Evolutionary conservation across 1,140 invertebrate genomes (phyloP), one percentile per base, ranked within the genome.

Genomic region (Eumeta japonica): DNA sequence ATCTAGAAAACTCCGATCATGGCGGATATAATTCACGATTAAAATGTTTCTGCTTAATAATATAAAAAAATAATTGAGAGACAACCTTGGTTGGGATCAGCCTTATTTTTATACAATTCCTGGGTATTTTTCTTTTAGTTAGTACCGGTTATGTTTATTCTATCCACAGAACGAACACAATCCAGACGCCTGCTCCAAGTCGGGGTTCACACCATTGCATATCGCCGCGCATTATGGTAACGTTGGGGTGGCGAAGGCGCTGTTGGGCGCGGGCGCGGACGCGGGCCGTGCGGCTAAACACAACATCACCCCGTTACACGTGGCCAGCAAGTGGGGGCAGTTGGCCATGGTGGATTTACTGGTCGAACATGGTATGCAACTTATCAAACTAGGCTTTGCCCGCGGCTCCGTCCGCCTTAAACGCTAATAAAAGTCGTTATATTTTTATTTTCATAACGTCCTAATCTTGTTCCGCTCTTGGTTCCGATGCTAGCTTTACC

Each of bases 171-270:
- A 94, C 71, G 92, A 97, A 67, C 90, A 92, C 65, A 96, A 94
- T 75, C 92, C 93, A 1, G 94, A 98, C 68, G 87, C 94, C 29
- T 93, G 92, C 34, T 96, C 93, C 9, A 97, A 98, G 78, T 97
- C 92, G 58, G 95, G 96, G 1, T 99, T 99, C 64, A 99, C 96
- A 1, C 95, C 97, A 1, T 80, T 99, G 12, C 97, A 99, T 75
- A 98, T 98, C 55, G 94, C 96, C 15, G 89, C 95, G 13, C 97
- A 99, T 77, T 99, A 99, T 77, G 97, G 97, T 15, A 99, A 98
- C 73, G 89, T 92, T 53, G 90, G 90, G 62, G 94, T 99, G 43
- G 96, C 93, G 28, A 86, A 82, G 41, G 80, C 98, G 40, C 79
- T 99, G 29, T 83, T 98, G 20, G 85, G 92, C 24, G 87, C 88